Conservation (phyloP, 2,888 invertebrate genomes). For the Drosophila fulvimacula region DNA sequence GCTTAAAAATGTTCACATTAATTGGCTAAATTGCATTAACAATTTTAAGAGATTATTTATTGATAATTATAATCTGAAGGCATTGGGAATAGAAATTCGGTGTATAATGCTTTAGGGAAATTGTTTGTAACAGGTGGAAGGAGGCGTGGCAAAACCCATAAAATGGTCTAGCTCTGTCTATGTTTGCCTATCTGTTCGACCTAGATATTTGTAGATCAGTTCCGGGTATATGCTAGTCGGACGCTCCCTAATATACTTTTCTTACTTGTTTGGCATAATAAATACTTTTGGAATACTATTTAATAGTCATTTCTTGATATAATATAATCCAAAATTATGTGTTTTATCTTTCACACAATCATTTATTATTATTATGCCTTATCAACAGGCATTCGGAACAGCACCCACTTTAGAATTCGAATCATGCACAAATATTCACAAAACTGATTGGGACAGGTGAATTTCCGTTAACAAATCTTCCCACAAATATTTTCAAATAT, state of each 20-base stretch:
- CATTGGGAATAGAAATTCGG: neutral
- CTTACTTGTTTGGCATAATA: neutral
- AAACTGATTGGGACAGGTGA: constrained; percentile 52
- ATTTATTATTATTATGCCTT: neutral
- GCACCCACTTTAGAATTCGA: constrained; percentile 1
- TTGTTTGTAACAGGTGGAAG: no score
- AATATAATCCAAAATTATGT: neutral
- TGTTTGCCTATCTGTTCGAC: neutral
- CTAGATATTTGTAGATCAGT: neutral
- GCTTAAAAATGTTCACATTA: neutral
- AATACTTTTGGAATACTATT: neutral
- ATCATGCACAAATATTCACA: constrained; percentile 6
- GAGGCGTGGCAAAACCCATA: no score
- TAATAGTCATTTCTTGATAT: no score
- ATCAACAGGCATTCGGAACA: neutral
- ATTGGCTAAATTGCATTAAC: neutral
- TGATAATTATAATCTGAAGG: neutral
- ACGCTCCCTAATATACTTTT: neutral
- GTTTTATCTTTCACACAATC: neutral
- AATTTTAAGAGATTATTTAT: neutral
- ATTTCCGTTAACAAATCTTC: constrained; percentile 19
- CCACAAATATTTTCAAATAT: constrained; percentile 12
- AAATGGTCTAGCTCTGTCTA: neutral
- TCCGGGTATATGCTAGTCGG: neutral
- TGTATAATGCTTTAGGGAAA: neutral